These are phyloP conservation scores for Trichosurus vulpecula DNA, from an alignment of 2,797 vertebrate genomes.

Conservation along the genomic window DNA sequence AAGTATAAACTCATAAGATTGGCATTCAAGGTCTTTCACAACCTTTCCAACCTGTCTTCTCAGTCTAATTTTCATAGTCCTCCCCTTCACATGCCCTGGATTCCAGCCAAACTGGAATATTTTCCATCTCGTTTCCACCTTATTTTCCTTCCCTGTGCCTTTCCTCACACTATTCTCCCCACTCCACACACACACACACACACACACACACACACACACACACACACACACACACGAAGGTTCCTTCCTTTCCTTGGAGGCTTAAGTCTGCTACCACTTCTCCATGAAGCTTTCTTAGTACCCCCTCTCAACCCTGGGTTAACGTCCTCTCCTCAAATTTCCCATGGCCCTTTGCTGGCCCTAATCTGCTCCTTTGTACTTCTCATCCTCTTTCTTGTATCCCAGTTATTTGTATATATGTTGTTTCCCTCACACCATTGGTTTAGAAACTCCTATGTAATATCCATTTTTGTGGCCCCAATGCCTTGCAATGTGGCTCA, in stretches of 20 bases:
- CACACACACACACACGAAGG: no score
- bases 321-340: background rate
- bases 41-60: background rate
- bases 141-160: background rate
- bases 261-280: background rate
- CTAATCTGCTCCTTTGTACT: background rate
- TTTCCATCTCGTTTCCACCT: background rate
- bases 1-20: background rate
- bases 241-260: background rate
- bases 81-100: background rate
- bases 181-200: no score
- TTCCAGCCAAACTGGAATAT: background rate
- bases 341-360: background rate
- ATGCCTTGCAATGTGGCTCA: background rate
- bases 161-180: background rate
- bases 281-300: background rate
- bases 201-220: no score
- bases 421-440: background rate
- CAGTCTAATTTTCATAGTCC: background rate
- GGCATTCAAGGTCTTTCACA: background rate
- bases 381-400: background rate
- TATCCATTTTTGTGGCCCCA: background rate
- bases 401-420: background rate
- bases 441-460: background rate
- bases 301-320: background rate